Conservation (phyloP, 2,797 vertebrate genomes). For the Dromococcyx pavoninus region DNA sequence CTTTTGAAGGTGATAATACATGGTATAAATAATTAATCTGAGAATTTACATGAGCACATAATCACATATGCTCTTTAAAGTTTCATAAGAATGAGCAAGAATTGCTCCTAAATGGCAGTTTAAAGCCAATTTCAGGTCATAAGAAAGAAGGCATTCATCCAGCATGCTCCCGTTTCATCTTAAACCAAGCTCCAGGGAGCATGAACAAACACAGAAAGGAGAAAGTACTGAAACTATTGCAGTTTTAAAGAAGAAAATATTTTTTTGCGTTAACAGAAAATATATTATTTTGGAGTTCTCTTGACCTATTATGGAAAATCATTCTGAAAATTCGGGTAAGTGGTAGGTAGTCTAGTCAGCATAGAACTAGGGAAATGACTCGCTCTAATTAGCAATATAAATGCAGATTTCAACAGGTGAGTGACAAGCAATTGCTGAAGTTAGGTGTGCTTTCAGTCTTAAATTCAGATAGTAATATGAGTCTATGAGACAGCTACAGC, state of each 20-base stretch:
- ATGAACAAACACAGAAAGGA: background rate
- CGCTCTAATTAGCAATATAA: conserved; percentile 56
- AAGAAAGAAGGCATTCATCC: background rate
- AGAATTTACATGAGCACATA: background rate
- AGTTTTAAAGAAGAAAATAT: background rate
- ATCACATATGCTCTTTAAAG: background rate
- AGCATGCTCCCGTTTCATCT: background rate
- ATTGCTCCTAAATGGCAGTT: background rate
- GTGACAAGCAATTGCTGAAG: conserved; percentile 25
- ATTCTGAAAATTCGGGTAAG: conserved; percentile 11
- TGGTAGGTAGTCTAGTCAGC: background rate
- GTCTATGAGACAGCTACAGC: background rate
- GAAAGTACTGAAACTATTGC: background rate
- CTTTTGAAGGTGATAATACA: background rate
- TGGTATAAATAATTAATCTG: background rate
- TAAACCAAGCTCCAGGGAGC: background rate
- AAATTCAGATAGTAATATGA: conserved; percentile 13
- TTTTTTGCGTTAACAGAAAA: background rate
- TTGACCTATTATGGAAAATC: background rate
- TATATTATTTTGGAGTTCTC: background rate
- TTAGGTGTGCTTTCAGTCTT: conserved; percentile 8
- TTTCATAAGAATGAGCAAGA: background rate
- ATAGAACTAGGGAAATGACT: conserved; percentile 2
- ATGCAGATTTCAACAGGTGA: conserved; percentile 61
- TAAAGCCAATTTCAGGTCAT: background rate